Conservation (phyloP, 2,113 vertebrate species). For the human (Homo sapiens) region DNA sequence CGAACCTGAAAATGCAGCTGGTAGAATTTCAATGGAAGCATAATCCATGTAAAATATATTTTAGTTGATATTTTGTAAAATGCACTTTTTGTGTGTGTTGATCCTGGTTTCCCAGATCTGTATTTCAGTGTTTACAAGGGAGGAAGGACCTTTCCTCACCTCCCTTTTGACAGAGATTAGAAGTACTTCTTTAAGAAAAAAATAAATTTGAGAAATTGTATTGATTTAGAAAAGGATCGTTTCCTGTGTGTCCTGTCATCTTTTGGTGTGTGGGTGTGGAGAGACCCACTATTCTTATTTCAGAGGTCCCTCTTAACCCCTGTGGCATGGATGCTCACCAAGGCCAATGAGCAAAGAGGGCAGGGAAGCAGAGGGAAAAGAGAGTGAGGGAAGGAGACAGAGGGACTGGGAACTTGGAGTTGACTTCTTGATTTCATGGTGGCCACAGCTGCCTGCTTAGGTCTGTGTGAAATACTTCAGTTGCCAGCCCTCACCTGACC, state of each 20-base stretch:
- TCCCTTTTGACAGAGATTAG: slow-evolving; percentile 90
- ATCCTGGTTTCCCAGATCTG: slow-evolving; percentile 89
- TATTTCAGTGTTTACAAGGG: slow-evolving; percentile 92
- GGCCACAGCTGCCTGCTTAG: not conserved
- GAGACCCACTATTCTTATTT: not conserved
- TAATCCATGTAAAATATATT: slow-evolving; percentile 91
- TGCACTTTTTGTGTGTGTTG: slow-evolving; percentile 91
- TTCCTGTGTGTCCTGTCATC: not conserved
- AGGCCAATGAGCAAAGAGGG: not conserved
- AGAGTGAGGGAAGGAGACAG: not conserved
- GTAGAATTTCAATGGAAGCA: slow-evolving; percentile 88
- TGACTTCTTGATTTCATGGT: not conserved
- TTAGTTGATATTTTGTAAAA: slow-evolving; percentile 93
- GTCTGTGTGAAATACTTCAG: not conserved
- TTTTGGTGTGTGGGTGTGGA: not conserved
- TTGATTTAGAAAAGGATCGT: slow-evolving; percentile 87
- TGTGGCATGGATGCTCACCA: not conserved
- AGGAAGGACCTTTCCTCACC: slow-evolving; percentile 86
- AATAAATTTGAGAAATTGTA: slow-evolving; percentile 90
- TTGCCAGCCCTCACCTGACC: not conserved
- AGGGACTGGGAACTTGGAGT: not conserved
- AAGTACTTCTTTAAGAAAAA: slow-evolving; percentile 89
- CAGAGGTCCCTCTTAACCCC: not conserved
- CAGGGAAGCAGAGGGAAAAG: not conserved
- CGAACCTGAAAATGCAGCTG: slow-evolving; percentile 87